phyloP scores from a whole-genome alignment of 1,140 invertebrate species.

The Lethocerus indicus region DNA sequence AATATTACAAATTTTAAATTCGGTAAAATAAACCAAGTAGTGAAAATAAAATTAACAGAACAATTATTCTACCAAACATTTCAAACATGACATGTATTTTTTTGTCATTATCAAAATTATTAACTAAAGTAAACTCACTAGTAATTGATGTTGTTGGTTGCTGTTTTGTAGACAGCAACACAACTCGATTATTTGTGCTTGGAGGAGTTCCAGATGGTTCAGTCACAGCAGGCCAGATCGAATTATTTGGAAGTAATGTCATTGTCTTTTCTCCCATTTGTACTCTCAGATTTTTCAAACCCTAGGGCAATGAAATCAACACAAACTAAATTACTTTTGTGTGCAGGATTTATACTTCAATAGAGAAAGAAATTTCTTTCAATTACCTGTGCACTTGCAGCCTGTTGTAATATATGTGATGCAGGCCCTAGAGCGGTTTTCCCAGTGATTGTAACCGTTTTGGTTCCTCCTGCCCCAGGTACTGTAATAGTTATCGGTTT shows the following conservation, averaged over 20 bases:
- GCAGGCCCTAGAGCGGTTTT: constrained; percentile 15
- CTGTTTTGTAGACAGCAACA: constrained; percentile 9
- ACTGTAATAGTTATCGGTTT: constrained; percentile 54
- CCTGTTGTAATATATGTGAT: constrained; percentile 15
- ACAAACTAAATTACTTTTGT: constrained; percentile 1
- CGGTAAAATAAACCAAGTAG: too few relatives aligned
- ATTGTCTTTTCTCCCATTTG: constrained; percentile 15
- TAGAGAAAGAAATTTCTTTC: background rate
- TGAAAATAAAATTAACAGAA: too few relatives aligned
- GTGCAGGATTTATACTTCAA: background rate
- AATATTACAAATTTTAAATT: too few relatives aligned
- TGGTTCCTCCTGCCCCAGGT: constrained; percentile 29
- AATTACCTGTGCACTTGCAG: constrained; percentile 10
- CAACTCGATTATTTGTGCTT: constrained; percentile 6
- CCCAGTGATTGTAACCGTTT: constrained; percentile 20
- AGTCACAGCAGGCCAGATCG: constrained; percentile 1
- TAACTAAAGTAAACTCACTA: constrained; percentile 4
- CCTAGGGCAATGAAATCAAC: constrained; percentile 3
- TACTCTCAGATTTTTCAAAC: constrained; percentile 12
- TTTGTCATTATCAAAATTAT: background rate
- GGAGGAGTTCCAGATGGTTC: background rate
- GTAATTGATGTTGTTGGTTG: constrained; percentile 5
- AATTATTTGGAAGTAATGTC: constrained; percentile 10
- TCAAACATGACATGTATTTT: too few relatives aligned
- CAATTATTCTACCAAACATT: too few relatives aligned